phyloP scores from a whole-genome alignment of 64 coral and sea anemone genomes.

The Stichodactyla helianthus region DNA sequence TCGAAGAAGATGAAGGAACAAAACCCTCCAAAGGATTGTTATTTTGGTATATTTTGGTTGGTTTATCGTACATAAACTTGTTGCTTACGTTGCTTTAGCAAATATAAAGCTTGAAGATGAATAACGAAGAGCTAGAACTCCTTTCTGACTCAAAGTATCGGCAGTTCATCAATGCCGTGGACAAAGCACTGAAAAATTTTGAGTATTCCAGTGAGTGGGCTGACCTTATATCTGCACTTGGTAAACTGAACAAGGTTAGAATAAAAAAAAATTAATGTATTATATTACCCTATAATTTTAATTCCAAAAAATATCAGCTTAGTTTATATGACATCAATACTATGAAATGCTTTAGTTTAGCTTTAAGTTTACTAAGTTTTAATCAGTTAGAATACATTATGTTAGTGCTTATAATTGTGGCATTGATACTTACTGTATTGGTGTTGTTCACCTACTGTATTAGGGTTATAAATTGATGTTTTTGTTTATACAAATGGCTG shows the following conservation, averaged over 20 bases:
- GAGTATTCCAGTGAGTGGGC: constrained; percentile 97
- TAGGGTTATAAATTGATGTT: too few relatives aligned
- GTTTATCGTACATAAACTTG: neutral
- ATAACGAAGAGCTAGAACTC: constrained; percentile 77
- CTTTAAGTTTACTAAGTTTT: too few relatives aligned
- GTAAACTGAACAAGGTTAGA: constrained; percentile 92
- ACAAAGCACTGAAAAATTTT: constrained; percentile 85
- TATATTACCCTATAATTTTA: too few relatives aligned
- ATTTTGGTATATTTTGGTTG: neutral
- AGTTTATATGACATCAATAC: too few relatives aligned
- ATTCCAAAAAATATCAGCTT: too few relatives aligned
- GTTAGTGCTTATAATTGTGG: too few relatives aligned
- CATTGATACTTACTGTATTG: too few relatives aligned
- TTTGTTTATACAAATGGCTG: too few relatives aligned
- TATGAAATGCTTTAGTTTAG: too few relatives aligned
- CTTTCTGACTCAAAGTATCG: constrained; percentile 88
- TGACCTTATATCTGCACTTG: constrained; percentile 82
- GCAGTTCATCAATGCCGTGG: constrained; percentile 84
- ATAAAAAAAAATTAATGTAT: neutral
- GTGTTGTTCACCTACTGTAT: too few relatives aligned
- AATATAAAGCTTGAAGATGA: constrained; percentile 34
- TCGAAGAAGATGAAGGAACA: neutral
- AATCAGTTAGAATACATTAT: too few relatives aligned
- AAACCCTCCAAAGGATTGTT: neutral
- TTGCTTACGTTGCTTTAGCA: neutral